phyloP scores from a whole-genome alignment of 2,888 invertebrate species.

The Drosophila formosana region DNA sequence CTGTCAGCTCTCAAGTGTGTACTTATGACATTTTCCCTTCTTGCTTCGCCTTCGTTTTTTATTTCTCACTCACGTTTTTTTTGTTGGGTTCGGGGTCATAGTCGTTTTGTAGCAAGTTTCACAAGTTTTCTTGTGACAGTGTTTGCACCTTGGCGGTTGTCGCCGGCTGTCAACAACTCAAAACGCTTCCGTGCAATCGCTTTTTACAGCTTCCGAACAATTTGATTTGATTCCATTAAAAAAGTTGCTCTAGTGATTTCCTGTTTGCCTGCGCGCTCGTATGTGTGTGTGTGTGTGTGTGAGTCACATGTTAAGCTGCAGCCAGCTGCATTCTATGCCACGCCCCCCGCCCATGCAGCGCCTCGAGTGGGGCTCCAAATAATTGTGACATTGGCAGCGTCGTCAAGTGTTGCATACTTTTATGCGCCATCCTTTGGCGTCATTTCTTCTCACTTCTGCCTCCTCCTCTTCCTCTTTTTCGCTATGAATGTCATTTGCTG shows the following conservation, averaged over 20 bases:
- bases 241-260: constrained; percentile 80
- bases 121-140: constrained; percentile 68
- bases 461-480: constrained; percentile 21
- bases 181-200: constrained; percentile 82
- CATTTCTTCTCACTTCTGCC: constrained; percentile 21
- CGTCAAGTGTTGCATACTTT: constrained; percentile 74
- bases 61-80: background rate
- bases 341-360: constrained; percentile 5
- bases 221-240: constrained; percentile 81
- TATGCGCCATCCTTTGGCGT: constrained; percentile 44
- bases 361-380: constrained; percentile 54
- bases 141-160: constrained; percentile 76
- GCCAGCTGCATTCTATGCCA: constrained; percentile 51
- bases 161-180: constrained; percentile 77
- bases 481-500: constrained; percentile 76
- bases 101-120: constrained; percentile 61
- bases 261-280: constrained; percentile 33
- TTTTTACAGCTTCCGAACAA: constrained; percentile 82
- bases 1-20: constrained; percentile 71
- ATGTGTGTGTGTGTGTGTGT: constrained; percentile 8
- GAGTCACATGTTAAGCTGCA: constrained; percentile 56
- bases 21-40: constrained; percentile 60
- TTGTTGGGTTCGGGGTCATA: constrained; percentile 45
- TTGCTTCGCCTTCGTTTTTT: too few relatives aligned
- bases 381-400: constrained; percentile 76